Conservation (phyloP, 2,888 invertebrate species). For the Caenorhabditis sulstoni region DNA sequence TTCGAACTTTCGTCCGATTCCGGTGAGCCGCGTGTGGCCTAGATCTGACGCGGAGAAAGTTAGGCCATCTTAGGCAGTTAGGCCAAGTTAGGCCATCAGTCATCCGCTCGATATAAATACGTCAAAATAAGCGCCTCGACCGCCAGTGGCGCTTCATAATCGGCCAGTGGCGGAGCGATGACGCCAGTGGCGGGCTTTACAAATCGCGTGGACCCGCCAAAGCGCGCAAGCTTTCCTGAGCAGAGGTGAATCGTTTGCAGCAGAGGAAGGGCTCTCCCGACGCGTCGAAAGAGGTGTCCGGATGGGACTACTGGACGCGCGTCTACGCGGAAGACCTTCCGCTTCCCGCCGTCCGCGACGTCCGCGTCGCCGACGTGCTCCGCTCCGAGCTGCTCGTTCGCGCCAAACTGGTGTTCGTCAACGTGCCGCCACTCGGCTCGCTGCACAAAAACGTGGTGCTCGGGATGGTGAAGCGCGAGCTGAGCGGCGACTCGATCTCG, state of each 20-base stretch:
- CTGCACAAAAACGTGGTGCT: slow-evolving; percentile 55
- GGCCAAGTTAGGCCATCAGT: too few species aligned
- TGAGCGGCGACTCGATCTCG: slow-evolving; percentile 37
- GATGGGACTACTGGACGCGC: slow-evolving; percentile 63
- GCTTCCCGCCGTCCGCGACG: slow-evolving; percentile 23
- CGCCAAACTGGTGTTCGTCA: slow-evolving; percentile 57
- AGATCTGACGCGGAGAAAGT: too few species aligned
- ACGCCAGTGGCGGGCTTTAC: too few species aligned
- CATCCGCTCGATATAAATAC: too few species aligned
- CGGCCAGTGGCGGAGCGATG: too few species aligned
- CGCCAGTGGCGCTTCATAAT: too few species aligned
- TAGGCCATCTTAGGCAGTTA: too few species aligned
- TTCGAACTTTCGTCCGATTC: too few species aligned
- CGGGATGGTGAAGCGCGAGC: slow-evolving; percentile 49
- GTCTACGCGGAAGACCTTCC: slow-evolving; percentile 46
- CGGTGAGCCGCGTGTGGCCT: too few species aligned
- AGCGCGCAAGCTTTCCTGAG: too few species aligned
- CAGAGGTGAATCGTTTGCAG: slow-evolving; percentile 15
- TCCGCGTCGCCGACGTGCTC: slow-evolving; percentile 55
- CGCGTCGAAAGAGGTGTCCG: slow-evolving; percentile 7
- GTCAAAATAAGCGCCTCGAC: too few species aligned
- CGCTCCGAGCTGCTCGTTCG: slow-evolving; percentile 51
- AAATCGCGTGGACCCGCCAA: too few species aligned
- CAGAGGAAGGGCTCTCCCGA: neutral
- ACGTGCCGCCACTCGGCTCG: slow-evolving; percentile 54